phyloP scores from a whole-genome alignment of 2,888 invertebrate genomes.

The Scrobipalpa costella region DNA sequence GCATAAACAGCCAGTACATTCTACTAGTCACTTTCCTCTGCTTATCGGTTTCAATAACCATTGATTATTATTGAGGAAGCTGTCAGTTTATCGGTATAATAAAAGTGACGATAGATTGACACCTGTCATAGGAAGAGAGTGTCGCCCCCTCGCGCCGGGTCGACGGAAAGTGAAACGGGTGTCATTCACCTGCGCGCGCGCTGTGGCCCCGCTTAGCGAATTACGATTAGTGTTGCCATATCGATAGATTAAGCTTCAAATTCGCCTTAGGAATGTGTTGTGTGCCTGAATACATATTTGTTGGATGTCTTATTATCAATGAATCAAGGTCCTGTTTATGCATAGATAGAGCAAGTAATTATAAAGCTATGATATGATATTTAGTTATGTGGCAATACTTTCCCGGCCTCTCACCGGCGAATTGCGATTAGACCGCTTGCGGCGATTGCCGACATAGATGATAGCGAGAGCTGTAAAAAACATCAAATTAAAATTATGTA shows the following conservation, averaged over 20 bases:
- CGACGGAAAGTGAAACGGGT: slow-evolving; percentile 67
- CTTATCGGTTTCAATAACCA: not conserved
- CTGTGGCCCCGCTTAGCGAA: slow-evolving; percentile 24
- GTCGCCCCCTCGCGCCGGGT: slow-evolving; percentile 60
- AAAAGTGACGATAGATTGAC: slow-evolving; percentile 28
- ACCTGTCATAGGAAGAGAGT: slow-evolving; percentile 53
- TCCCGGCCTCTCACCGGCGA: slow-evolving; percentile 9
- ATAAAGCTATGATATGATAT: not conserved
- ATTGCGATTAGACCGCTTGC: slow-evolving; percentile 5
- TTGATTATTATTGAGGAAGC: slow-evolving; percentile 18
- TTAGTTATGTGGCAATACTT: slow-evolving; percentile 4
- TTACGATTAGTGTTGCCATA: slow-evolving; percentile 21
- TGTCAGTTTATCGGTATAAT: slow-evolving; percentile 19
- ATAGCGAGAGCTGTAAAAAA: slow-evolving; percentile 16
- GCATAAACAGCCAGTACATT: not conserved
- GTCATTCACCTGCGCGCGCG: slow-evolving; percentile 61
- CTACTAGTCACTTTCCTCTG: not conserved
- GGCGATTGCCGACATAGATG: slow-evolving; percentile 2
- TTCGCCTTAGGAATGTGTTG: not conserved
- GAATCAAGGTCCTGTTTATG: not conserved
- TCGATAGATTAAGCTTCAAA: not conserved
- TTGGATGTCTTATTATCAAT: not conserved
- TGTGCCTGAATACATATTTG: not conserved
- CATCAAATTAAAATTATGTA: not conserved
- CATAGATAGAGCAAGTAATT: no score